These are phyloP conservation scores for Trachurus trachurus DNA, from an alignment of 2,797 vertebrate genomes.

Conservation along the genomic window DNA sequence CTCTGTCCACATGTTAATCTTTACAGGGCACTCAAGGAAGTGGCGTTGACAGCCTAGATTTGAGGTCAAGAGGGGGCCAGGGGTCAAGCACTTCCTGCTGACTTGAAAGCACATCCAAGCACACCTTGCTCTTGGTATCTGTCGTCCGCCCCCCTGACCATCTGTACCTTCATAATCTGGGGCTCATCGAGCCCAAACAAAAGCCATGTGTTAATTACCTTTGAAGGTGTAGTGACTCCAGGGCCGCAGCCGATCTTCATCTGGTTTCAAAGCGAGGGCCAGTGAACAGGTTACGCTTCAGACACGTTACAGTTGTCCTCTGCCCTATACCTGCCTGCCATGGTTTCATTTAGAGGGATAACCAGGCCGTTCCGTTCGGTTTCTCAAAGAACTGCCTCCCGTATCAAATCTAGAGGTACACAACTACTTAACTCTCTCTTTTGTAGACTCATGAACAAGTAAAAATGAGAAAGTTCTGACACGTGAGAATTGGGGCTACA, in stretches of 20 bases:
- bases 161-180: constrained; percentile 87
- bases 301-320: constrained; percentile 78
- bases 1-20: constrained; percentile 85
- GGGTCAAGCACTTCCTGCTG: constrained; percentile 86
- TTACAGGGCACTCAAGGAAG: constrained; percentile 82
- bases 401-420: constrained; percentile 54
- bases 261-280: constrained; percentile 83
- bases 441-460: constrained; percentile 63
- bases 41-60: constrained; percentile 86
- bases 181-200: constrained; percentile 85
- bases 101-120: constrained; percentile 87
- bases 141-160: constrained; percentile 75
- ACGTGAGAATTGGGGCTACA: constrained; percentile 61
- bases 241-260: constrained; percentile 83
- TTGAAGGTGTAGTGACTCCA: constrained; percentile 88
- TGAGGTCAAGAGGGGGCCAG: constrained; percentile 81
- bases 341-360: constrained; percentile 59
- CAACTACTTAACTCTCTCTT: constrained; percentile 53
- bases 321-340: constrained; percentile 61
- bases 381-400: constrained; percentile 23
- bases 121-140: constrained; percentile 87
- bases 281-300: constrained; percentile 81
- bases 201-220: constrained; percentile 90
- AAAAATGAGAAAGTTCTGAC: constrained; percentile 75
- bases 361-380: constrained; percentile 32